These are phyloP conservation scores for Gallinago solitaria DNA, from an alignment of 2,797 vertebrate species.

Conservation along the genomic window DNA sequence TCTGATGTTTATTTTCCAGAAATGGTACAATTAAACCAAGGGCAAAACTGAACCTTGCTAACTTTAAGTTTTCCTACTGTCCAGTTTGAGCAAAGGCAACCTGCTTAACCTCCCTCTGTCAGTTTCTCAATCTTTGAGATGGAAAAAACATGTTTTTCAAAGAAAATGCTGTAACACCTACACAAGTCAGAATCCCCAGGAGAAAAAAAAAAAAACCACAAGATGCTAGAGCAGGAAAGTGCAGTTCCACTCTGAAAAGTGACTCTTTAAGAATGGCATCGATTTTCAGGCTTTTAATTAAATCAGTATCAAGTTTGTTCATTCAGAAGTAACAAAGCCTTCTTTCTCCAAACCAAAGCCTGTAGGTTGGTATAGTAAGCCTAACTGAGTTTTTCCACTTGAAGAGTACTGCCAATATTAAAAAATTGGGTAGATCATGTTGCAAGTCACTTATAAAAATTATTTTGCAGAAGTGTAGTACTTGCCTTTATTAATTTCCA, in stretches of 20 bases:
- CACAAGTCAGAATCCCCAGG: not conserved
- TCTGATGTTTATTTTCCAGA: not conserved
- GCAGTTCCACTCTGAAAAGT: slow-evolving; percentile 39
- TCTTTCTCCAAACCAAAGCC: slow-evolving; percentile 5
- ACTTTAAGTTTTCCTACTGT: not conserved
- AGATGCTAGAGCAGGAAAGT: not conserved
- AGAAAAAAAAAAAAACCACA: not conserved
- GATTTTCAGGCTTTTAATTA: slow-evolving; percentile 39
- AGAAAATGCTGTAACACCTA: not conserved
- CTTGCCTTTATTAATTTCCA: not conserved
- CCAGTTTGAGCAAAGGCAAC: not conserved
- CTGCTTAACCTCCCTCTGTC: slow-evolving; percentile 17
- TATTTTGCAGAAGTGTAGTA: not conserved
- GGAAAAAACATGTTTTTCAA: not conserved
- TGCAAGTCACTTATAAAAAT: not conserved
- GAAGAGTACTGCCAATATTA: not conserved
- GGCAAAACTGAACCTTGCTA: not conserved
- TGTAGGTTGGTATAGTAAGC: not conserved
- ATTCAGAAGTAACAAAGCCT: slow-evolving; percentile 39
- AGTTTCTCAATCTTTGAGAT: not conserved
- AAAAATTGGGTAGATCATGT: not conserved
- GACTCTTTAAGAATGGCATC: not conserved
- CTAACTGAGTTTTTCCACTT: not conserved
- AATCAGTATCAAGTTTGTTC: slow-evolving; percentile 25
- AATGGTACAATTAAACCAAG: not conserved